A percentile compares a stretch with the other conserved stretches of the same genome.
phyloP scores from a whole-genome alignment of 1,140 invertebrate species.

The Cotesia typhae region DNA sequence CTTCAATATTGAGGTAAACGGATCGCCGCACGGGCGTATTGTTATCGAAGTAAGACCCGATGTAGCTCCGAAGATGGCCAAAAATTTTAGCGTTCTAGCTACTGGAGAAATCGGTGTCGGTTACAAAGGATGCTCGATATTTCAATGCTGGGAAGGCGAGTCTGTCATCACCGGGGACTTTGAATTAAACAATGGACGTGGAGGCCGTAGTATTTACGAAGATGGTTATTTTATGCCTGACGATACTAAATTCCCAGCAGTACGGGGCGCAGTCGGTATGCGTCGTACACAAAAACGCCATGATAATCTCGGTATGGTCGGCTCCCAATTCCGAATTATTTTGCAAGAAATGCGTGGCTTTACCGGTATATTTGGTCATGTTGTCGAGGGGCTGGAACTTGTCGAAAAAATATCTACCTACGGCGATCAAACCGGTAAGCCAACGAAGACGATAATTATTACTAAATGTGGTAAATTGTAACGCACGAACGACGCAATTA shows the following conservation, averaged over 20 bases:
- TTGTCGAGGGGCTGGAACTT: constrained; percentile 82
- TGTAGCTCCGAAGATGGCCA: constrained; percentile 88
- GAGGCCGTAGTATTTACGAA: constrained; percentile 80
- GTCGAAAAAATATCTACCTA: constrained; percentile 82
- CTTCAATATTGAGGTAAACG: constrained; percentile 81
- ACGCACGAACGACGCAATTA: constrained; percentile 40
- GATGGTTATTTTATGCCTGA: constrained; percentile 84
- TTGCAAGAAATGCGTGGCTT: constrained; percentile 83
- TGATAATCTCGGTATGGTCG: constrained; percentile 82
- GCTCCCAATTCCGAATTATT: constrained; percentile 84
- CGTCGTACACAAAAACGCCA: constrained; percentile 81
- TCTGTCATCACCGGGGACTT: constrained; percentile 84
- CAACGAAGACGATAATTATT: constrained; percentile 78
- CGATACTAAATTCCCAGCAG: constrained; percentile 79
- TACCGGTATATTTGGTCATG: constrained; percentile 84
- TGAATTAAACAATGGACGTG: constrained; percentile 82
- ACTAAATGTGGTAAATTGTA: constrained; percentile 79
- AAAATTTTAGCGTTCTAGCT: constrained; percentile 85
- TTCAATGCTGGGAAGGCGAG: constrained; percentile 84
- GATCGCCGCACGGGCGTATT: constrained; percentile 75
- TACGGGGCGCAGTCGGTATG: constrained; percentile 83
- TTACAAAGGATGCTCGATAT: constrained; percentile 81
- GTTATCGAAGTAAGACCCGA: constrained; percentile 86
- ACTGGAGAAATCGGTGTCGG: constrained; percentile 82
- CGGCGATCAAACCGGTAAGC: constrained; percentile 80